Conservation (phyloP, 1,140 invertebrate genomes). For the Plodia interpunctella region DNA sequence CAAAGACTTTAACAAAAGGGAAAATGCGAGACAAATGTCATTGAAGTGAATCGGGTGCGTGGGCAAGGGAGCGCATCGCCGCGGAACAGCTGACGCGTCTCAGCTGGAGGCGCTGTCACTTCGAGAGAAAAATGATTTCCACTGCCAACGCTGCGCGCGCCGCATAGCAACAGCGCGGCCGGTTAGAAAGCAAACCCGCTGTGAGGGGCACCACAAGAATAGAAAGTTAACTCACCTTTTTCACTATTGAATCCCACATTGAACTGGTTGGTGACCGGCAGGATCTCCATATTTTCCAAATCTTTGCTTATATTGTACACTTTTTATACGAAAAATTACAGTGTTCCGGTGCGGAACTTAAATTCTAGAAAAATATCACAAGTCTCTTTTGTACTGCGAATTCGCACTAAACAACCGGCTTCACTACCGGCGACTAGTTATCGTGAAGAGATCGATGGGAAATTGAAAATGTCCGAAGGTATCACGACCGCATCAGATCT, state of each 20-base stretch:
- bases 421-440: conserved; percentile 59
- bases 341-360: conserved; percentile 64
- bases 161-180: conserved; percentile 67
- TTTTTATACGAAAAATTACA: conserved; percentile 64
- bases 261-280: conserved; percentile 76
- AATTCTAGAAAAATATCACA: conserved; percentile 76
- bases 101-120: conserved; percentile 62
- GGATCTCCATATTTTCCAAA: conserved; percentile 77
- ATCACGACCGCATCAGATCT: conserved; percentile 71
- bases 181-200: conserved; percentile 63
- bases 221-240: conserved; percentile 76
- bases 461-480: conserved; percentile 54
- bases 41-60: conserved; percentile 15
- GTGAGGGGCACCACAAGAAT: conserved; percentile 48
- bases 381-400: conserved; percentile 76
- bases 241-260: conserved; percentile 75
- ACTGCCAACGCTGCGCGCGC: conserved; percentile 66
- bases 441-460: conserved; percentile 65
- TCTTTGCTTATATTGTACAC: conserved; percentile 77
- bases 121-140: neutral
- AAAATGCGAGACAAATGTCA: conserved; percentile 6
- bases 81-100: conserved; percentile 86
- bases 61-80: conserved; percentile 35
- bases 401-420: conserved; percentile 60
- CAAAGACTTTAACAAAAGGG: conserved; percentile 8